A percentile compares a stretch with the other conserved stretches of the same genome.
phyloP scores from a whole-genome alignment of 2,113 vertebrate species.

The Lynx canadensis region DNA sequence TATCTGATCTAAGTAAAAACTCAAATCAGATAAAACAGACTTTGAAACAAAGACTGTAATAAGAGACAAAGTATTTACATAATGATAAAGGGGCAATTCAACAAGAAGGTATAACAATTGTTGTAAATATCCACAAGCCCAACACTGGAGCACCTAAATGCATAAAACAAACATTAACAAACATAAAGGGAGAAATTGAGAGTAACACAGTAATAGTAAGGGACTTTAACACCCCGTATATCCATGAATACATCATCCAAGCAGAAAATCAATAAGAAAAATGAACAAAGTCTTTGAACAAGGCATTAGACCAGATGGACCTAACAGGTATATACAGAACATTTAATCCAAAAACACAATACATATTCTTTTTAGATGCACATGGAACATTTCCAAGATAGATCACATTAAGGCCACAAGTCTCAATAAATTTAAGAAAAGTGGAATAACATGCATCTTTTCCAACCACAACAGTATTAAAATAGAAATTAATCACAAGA shows the following conservation, averaged over 20 bases:
- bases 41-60: not conserved
- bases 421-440: not conserved
- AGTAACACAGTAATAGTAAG: too few species aligned
- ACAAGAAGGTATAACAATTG: not conserved
- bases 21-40: not conserved
- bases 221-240: not conserved
- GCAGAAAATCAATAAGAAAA: not conserved
- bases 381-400: not conserved
- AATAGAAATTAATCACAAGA: not conserved
- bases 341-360: not conserved
- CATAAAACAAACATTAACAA: not conserved
- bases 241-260: not conserved
- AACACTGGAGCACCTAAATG: not conserved
- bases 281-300: not conserved
- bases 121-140: not conserved
- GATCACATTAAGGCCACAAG: not conserved
- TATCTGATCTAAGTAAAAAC: not conserved
- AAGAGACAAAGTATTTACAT: not conserved
- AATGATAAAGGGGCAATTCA: not conserved
- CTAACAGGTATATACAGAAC: not conserved
- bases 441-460: not conserved
- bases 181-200: too few species aligned
- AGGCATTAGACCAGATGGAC: not conserved
- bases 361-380: not conserved
- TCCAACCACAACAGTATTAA: not conserved